phyloP scores from a whole-genome alignment of 2,888 invertebrate genomes.

The Dilophus febrilis region DNA sequence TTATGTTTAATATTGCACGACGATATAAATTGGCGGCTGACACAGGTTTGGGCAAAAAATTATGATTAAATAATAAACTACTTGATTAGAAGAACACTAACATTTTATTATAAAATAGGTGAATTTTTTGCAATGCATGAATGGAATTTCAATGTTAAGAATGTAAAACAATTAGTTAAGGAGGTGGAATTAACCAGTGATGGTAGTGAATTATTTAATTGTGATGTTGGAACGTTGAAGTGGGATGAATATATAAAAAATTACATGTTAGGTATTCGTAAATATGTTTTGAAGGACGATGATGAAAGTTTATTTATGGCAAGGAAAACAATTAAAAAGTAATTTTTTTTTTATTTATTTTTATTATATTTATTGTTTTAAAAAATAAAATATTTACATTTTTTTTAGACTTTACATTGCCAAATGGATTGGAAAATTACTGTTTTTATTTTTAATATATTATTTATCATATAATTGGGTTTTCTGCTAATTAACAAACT shows the following conservation, averaged over 20 bases:
- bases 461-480: no score
- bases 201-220: slow-evolving; percentile 43
- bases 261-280: slow-evolving; percentile 70
- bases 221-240: slow-evolving; percentile 46
- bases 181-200: slow-evolving; percentile 32
- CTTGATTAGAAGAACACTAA: no score
- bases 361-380: no score
- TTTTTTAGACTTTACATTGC: no score
- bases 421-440: no score
- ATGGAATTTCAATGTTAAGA: slow-evolving; percentile 58
- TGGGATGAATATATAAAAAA: slow-evolving; percentile 68
- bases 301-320: slow-evolving; percentile 45
- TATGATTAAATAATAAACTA: not conserved
- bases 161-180: slow-evolving; percentile 39
- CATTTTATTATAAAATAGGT: slow-evolving; percentile 17
- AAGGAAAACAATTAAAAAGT: slow-evolving; percentile 48
- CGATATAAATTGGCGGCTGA: slow-evolving; percentile 62
- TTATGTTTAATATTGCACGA: slow-evolving; percentile 69
- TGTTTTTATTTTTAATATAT: no score
- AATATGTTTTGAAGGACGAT: slow-evolving; percentile 64
- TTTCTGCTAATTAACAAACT: no score
- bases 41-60: slow-evolving; percentile 33
- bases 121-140: slow-evolving; percentile 74
- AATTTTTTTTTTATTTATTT: slow-evolving; percentile 3
- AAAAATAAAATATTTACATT: no score